These are phyloP conservation scores for Clunio marinus DNA, from an alignment of 2,888 invertebrate genomes.

Conservation along the genomic window DNA sequence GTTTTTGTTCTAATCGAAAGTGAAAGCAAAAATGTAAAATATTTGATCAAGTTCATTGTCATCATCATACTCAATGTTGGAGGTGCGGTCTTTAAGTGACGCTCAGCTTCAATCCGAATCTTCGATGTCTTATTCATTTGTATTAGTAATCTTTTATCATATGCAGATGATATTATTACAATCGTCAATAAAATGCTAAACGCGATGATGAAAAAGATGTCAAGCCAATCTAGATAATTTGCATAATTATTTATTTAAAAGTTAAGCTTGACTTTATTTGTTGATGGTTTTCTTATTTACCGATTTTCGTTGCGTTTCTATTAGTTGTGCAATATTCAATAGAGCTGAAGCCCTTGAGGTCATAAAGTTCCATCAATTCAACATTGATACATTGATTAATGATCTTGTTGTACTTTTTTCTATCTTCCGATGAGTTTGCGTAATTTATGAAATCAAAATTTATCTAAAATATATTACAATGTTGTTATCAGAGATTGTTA, in stretches of 20 bases:
- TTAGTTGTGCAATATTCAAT: conserved; percentile 39
- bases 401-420: conserved; percentile 29
- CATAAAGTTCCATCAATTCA: conserved; percentile 38
- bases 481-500: not conserved
- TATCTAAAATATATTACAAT: conserved; percentile 1
- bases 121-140: not conserved
- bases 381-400: conserved; percentile 40
- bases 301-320: not conserved
- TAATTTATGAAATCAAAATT: conserved; percentile 32
- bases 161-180: not conserved
- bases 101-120: not conserved
- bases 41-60: not conserved
- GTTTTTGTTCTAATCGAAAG: not conserved
- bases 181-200: not conserved
- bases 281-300: not conserved
- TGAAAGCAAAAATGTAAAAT: not conserved
- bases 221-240: conserved; percentile 6
- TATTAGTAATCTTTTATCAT: not conserved
- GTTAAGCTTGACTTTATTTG: no score
- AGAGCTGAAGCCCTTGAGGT: conserved; percentile 39
- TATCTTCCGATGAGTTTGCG: not conserved
- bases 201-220: not conserved
- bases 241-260: no score
- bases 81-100: not conserved
- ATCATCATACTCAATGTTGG: not conserved